These are phyloP conservation scores for Xestia sexstrigata DNA, from an alignment of 2,888 invertebrate species.

Conservation along the genomic window DNA sequence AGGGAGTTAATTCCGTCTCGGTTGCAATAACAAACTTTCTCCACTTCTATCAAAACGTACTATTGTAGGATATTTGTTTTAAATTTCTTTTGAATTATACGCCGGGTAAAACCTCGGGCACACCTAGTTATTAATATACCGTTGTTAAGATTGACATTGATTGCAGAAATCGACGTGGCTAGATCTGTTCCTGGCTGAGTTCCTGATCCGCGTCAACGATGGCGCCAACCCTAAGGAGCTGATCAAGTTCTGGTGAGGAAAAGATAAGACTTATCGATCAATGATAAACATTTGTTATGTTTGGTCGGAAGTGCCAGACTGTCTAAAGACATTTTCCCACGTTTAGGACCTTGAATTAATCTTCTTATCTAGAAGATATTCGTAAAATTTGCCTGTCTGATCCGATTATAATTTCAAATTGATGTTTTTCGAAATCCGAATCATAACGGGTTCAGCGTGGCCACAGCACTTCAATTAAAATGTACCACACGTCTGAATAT, in stretches of 20 bases:
- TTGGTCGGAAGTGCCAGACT: background rate
- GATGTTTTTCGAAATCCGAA: background rate
- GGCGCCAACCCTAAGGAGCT: constrained; percentile 90
- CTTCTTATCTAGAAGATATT: constrained; percentile 14
- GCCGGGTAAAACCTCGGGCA: too few relatives aligned
- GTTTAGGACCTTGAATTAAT: background rate
- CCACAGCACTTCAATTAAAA: background rate
- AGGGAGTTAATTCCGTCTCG: too few relatives aligned
- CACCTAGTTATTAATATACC: background rate
- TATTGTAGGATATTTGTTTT: too few relatives aligned
- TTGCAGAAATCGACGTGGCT: constrained; percentile 92
- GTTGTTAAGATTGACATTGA: constrained; percentile 33
- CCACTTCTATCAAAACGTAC: too few relatives aligned
- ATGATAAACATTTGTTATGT: background rate
- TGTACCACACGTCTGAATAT: background rate
- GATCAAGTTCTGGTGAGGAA: constrained; percentile 91
- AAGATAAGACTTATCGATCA: background rate
- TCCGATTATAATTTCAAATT: background rate
- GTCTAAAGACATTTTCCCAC: constrained; percentile 15
- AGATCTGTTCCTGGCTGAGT: constrained; percentile 92
- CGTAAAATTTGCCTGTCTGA: background rate
- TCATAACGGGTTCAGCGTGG: background rate
- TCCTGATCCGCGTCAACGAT: constrained; percentile 90
- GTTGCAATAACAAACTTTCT: too few relatives aligned
- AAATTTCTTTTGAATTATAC: too few relatives aligned